phyloP scores from a whole-genome alignment of 2,888 invertebrate genomes.

The Rhagonycha fulva region DNA sequence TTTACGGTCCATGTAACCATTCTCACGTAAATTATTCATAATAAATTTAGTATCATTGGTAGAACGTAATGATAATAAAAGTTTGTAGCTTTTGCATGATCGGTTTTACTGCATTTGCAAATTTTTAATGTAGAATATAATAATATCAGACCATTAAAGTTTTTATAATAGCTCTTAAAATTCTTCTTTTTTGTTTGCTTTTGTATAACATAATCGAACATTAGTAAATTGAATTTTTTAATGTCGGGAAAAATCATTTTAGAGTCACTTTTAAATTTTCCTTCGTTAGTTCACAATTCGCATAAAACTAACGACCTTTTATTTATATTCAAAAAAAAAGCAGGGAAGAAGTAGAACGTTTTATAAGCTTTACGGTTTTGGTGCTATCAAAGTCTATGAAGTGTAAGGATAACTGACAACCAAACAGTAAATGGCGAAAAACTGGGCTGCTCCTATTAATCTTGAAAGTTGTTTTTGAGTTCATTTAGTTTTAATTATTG shows the following conservation, averaged over 20 bases:
- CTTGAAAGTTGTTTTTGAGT: not conserved
- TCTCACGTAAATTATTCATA: not conserved
- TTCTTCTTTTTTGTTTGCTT: not conserved
- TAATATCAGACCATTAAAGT: not conserved
- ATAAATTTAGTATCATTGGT: not conserved
- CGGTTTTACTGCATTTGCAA: not conserved
- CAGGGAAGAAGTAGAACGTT: not conserved
- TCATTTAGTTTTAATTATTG: not conserved
- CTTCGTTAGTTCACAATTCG: not conserved
- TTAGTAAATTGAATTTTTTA: not conserved
- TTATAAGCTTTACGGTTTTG: not conserved
- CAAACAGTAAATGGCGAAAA: not conserved
- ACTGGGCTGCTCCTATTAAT: not conserved
- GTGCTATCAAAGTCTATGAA: not conserved
- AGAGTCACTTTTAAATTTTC: not conserved
- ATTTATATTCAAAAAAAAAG: not conserved
- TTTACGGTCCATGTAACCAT: not conserved
- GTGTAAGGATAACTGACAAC: not conserved
- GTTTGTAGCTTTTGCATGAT: not conserved
- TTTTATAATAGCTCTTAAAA: not conserved
- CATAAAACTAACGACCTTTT: not conserved
- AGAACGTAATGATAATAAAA: not conserved
- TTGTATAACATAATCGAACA: not conserved
- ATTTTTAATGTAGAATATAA: not conserved
- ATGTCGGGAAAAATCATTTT: not conserved